Base-by-base conservation (phyloP, 2,797 vertebrate genomes). In the Manis crassicaudata region DNA sequence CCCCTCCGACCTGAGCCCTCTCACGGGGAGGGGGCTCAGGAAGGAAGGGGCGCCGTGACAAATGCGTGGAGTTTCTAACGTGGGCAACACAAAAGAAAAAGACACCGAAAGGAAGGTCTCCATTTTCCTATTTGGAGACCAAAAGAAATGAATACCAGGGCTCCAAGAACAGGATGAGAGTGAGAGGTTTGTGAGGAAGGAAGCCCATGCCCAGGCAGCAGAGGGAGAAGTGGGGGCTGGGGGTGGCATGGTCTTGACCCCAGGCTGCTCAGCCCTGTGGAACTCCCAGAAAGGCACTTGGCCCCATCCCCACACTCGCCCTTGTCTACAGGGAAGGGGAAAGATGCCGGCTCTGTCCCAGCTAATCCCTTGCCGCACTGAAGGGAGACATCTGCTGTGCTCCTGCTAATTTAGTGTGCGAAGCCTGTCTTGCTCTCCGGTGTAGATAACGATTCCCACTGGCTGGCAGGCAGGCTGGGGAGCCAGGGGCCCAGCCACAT, bases 311-410 rank as follows among this genome's bases (percentile, higher is more conserved):
- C 37, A 27, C 0, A 2, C 60, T 88, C 62, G 84, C 50, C 94
- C 40, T 76, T 4, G 6, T 56, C 96, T 92, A 0, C 88, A 93
- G 88, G 89, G 94, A 96, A 97, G 88, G 85, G 88, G 93, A 94
- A 94, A 80, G 94, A 96, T 92, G 95, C 81, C 7, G 83, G 68
- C 88, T 0, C 3, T 76, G 81, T 92, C 90, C 94, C 35, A 0
- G 93, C 91, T 79, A 73, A 96, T 96, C 96, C 96, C 95, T 96
- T 72, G 32, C 97, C 83, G 96, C 96, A 76, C 13, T 97, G 96
- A 97, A 62, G 91, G 95, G 92, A 97, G 96, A 96, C 96, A 96
- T 95, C 85, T 97, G 98, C 96, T 98, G 93, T 76, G 95, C 97
- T 96, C 97, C 92, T 50, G 94, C 77, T 98, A 76, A 97, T 90